Conservation (phyloP, 2,888 invertebrate genomes). For the Trilocha varians region DNA sequence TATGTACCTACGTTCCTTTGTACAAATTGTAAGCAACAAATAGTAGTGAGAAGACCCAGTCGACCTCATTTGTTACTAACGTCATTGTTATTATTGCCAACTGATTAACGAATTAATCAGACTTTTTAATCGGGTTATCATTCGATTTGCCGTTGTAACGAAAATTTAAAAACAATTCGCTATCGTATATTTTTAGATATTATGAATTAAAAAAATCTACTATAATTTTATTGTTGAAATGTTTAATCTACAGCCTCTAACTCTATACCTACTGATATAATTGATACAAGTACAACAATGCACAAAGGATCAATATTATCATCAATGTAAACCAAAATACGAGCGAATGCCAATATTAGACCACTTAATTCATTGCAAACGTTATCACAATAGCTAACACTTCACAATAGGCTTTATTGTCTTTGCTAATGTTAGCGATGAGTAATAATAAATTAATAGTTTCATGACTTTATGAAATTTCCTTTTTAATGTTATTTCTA, state of each 20-base stretch:
- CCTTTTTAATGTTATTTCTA: too few relatives aligned
- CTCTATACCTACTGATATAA: too few relatives aligned
- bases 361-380: slow-evolving; percentile 28
- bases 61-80: neutral
- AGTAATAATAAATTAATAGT: too few relatives aligned
- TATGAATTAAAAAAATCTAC: too few relatives aligned
- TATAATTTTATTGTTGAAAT: too few relatives aligned
- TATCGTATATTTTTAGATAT: too few relatives aligned
- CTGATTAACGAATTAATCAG: neutral
- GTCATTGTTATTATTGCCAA: neutral
- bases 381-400: slow-evolving; percentile 28
- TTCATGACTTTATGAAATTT: too few relatives aligned
- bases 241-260: too few relatives aligned
- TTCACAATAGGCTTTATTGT: slow-evolving; percentile 38
- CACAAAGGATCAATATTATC: neutral
- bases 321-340: slow-evolving; percentile 6
- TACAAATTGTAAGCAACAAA: slow-evolving; percentile 31
- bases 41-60: too few relatives aligned
- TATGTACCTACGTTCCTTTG: slow-evolving; percentile 28
- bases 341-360: slow-evolving; percentile 27
- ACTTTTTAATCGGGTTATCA: neutral
- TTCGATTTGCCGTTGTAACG: neutral
- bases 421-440: too few relatives aligned
- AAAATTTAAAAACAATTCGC: too few relatives aligned
- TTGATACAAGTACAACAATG: neutral